These are phyloP conservation scores for Potamilus streckersoni DNA, from an alignment of 1,140 invertebrate species.

Conservation along the genomic window DNA sequence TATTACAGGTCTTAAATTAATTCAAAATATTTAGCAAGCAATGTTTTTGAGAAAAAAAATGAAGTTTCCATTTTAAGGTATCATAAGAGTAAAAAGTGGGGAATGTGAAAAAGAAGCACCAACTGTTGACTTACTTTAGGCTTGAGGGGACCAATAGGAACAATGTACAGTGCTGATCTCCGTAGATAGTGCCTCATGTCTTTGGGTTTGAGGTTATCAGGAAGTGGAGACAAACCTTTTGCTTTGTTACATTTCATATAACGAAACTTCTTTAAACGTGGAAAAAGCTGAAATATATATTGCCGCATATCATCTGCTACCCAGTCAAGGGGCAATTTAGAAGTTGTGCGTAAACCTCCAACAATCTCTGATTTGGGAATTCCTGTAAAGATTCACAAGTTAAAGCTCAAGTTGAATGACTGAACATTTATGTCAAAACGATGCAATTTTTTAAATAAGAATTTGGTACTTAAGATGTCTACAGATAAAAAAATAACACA, in stretches of 20 bases:
- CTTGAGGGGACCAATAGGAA: constrained; percentile 15
- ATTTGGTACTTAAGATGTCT: no score
- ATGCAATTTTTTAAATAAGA: no score
- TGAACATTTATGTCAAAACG: no score
- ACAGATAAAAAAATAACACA: no score
- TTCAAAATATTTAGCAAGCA: no score
- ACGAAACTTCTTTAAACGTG: constrained; percentile 9
- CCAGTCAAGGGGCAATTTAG: constrained; percentile 24
- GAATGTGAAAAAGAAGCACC: no score
- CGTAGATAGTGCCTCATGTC: constrained; percentile 20
- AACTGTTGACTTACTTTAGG: constrained; percentile 17
- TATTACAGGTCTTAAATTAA: no score
- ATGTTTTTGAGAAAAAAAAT: no score
- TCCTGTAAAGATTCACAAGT: constrained; percentile 2
- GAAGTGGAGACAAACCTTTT: constrained; percentile 22
- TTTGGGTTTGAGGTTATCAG: constrained; percentile 23
- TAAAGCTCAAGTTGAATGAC: no score
- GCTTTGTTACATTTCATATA: constrained; percentile 29
- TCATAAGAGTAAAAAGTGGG: no score
- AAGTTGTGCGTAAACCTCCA: constrained; percentile 23
- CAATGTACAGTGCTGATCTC: constrained; percentile 25
- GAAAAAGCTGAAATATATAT: constrained; percentile 19
- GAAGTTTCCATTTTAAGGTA: no score
- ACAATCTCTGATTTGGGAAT: constrained; percentile 21
- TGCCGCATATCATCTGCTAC: constrained; percentile 12